Base-by-base conservation (phyloP, 2,113 vertebrate species). In the Engraulis encrasicolus region DNA sequence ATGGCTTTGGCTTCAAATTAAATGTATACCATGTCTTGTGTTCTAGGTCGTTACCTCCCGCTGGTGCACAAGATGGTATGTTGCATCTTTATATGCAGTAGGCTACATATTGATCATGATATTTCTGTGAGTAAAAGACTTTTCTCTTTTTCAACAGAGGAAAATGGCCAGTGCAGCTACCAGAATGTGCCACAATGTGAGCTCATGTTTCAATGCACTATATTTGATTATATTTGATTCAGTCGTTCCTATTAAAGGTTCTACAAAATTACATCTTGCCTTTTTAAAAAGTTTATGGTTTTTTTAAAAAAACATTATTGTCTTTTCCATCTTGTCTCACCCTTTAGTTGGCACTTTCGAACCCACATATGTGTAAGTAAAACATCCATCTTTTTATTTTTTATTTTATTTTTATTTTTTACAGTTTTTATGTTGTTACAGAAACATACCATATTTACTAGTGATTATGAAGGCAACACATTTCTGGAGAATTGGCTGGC, bases 311-410 rank as follows among this genome's bases (percentile, higher is more conserved):
- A 1, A 6, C 23, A 74, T 34, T 74, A 74, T 74, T 74, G 11
- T 71, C 11, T 74, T 12, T 74, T 0, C 66, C 23, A 34, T 74
- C 5, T n/a, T 9, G 40, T 45, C 40, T 15, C 27, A 15, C 27
- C 23, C 27, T 71, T 31, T 74, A 74, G 66, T 74, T 74, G 66
- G 27, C 34, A 74, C 66, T 74, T 74, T 34, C 14, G 66, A 74
- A 14, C 66, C 66, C 5, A 74, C 66, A 34, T 74, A 74, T 17
- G 66, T 74, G 66, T 74, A 74, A 74, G 66, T 74, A 34, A 17
- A 74, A 74, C 11, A 34, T 74, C 66, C 31, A n/a, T n/a, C n/a
- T n/a, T n/a, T n/a, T n/a, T n/a, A n/a, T n/a, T n/a, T n/a, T n/a
- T n/a, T n/a, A n/a, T n/a, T n/a, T n/a, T n/a, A n/a, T n/a, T n/a